phyloP scores from a whole-genome alignment of 2,888 invertebrate species.

The Cheilosia vulpina region DNA sequence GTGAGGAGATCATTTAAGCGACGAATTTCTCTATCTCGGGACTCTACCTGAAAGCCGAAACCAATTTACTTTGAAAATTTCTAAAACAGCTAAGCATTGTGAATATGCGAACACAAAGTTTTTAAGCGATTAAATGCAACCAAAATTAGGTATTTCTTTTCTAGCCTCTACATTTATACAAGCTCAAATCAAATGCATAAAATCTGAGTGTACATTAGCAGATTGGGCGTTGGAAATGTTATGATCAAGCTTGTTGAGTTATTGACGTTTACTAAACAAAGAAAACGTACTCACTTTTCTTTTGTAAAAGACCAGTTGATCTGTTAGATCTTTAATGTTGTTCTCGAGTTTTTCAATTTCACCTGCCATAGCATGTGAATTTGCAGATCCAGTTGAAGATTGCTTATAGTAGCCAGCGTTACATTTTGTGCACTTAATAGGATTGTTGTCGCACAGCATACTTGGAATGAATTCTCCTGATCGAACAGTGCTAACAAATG shows the following conservation, averaged over 20 bases:
- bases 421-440: conserved; percentile 81
- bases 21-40: conserved; percentile 88
- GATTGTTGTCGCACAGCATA: conserved; percentile 45
- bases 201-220: no score
- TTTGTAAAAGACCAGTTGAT: conserved; percentile 83
- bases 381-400: conserved; percentile 75
- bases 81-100: no score
- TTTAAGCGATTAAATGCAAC: no score
- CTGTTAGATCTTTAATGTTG: conserved; percentile 83
- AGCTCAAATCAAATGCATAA: no score
- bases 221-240: no score
- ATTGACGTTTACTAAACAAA: no score
- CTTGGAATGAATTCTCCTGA: conserved; percentile 79
- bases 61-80: not conserved
- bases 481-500: conserved; percentile 82
- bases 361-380: conserved; percentile 27
- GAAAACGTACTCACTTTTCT: conserved; percentile 80
- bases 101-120: no score
- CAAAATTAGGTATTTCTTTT: no score
- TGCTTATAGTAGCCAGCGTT: conserved; percentile 78
- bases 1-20: conserved; percentile 88
- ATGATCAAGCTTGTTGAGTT: no score
- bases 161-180: no score
- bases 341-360: conserved; percentile 83
- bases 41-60: conserved; percentile 78